A percentile compares a stretch with the other conserved stretches of the same genome.
These are phyloP conservation scores for Mobula hypostoma DNA, from an alignment of 2,113 vertebrate genomes.

Conservation along the genomic window DNA sequence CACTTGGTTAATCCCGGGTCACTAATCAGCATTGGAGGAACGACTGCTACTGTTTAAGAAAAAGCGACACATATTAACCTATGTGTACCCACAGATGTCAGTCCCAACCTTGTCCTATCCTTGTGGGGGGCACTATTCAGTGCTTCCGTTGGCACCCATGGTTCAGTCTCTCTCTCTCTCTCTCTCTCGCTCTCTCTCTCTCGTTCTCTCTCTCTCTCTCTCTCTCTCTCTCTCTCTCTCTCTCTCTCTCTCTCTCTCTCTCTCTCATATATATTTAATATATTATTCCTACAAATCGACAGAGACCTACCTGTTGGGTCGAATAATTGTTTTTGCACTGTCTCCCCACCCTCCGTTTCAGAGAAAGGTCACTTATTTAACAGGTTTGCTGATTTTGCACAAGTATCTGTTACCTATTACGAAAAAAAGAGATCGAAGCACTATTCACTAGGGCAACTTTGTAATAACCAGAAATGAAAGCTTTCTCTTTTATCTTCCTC, in stretches of 20 bases:
- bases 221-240: not conserved
- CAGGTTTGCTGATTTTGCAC: not conserved
- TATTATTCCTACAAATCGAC: not conserved
- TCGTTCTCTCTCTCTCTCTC: not conserved
- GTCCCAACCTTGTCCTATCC: not conserved
- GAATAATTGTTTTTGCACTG: not conserved
- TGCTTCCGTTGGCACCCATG: not conserved
- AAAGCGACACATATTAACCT: not conserved
- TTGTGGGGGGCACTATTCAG: not conserved
- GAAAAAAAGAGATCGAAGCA: not conserved
- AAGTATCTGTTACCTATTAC: not conserved
- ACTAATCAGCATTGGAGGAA: not conserved
- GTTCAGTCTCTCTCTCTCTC: not conserved
- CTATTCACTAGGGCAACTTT: not conserved
- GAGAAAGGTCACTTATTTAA: not conserved
- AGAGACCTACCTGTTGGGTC: not conserved
- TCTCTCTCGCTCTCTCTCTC: not conserved
- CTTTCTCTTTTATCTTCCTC: not conserved
- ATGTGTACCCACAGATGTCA: not conserved
- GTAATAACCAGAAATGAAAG: not conserved
- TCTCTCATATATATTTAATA: not conserved
- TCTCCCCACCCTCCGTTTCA: too few relatives aligned
- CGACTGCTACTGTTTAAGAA: not conserved
- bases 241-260: not conserved
- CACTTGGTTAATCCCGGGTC: not conserved